Conservation (phyloP, 1,140 invertebrate species). For the Drosophila insularis region DNA sequence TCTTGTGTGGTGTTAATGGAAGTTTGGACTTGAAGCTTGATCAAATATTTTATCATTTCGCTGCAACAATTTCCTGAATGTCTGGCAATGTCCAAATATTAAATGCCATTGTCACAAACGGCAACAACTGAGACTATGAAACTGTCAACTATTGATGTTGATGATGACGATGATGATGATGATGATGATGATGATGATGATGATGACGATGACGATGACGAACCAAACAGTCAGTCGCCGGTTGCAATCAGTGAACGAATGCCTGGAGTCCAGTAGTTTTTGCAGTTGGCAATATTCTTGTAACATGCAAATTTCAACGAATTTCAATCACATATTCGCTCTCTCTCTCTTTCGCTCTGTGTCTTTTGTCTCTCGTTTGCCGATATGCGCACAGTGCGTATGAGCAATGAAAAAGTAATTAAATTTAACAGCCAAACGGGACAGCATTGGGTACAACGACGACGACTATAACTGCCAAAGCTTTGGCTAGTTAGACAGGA, state of each 20-base stretch:
- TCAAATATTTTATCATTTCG: conserved; percentile 60
- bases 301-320: conserved; percentile 80
- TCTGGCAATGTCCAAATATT: conserved; percentile 67
- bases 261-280: conserved; percentile 3
- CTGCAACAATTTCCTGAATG: conserved; percentile 54
- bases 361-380: conserved; percentile 12
- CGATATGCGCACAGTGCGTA: conserved; percentile 61
- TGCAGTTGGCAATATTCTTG: conserved; percentile 73
- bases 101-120: conserved; percentile 76
- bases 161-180: conserved; percentile 17
- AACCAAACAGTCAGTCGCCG: conserved; percentile 27
- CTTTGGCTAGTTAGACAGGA: conserved; percentile 61
- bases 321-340: conserved; percentile 71
- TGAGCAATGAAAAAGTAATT: conserved; percentile 82
- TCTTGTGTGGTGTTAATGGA: too few species aligned
- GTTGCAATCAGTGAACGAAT: conserved; percentile 64
- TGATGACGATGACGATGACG: too few species aligned
- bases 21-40: conserved; percentile 8
- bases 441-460: too few species aligned
- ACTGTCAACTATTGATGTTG: conserved; percentile 70
- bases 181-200: conserved; percentile 23
- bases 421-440: conserved; percentile 72
- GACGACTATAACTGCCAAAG: conserved; percentile 24
- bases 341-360: conserved; percentile 13
- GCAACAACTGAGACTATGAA: conserved; percentile 71